These are phyloP conservation scores for Onthophagus sagittarius DNA, from an alignment of 2,888 invertebrate genomes.

Conservation along the genomic window DNA sequence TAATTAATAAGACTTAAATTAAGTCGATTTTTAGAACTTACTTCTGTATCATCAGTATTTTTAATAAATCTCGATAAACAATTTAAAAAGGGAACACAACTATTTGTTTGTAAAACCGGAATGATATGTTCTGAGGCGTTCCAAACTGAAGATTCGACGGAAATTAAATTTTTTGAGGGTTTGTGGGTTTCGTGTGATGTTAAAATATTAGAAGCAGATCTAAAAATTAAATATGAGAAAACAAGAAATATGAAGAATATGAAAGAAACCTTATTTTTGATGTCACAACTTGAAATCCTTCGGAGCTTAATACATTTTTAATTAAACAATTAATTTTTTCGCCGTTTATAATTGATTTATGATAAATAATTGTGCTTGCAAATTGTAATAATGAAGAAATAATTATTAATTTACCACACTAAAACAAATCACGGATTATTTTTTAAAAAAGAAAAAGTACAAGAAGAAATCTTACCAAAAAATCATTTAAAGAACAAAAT, in stretches of 20 bases:
- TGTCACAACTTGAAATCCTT: slow-evolving; percentile 49
- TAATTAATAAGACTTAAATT: neutral
- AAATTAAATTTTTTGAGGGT: slow-evolving; percentile 48
- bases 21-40: neutral
- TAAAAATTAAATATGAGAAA: too few species aligned
- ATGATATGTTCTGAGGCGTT: slow-evolving; percentile 49
- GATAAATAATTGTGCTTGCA: slow-evolving; percentile 29
- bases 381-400: slow-evolving; percentile 39
- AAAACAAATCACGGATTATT: slow-evolving; percentile 24
- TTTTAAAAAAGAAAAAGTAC: neutral
- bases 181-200: slow-evolving; percentile 44
- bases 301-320: slow-evolving; percentile 47
- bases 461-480: slow-evolving; percentile 38
- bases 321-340: slow-evolving; percentile 30
- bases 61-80: slow-evolving; percentile 38
- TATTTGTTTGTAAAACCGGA: slow-evolving; percentile 48
- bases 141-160: slow-evolving; percentile 49
- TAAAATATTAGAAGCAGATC: slow-evolving; percentile 51
- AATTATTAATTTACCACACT: slow-evolving; percentile 47
- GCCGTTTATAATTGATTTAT: slow-evolving; percentile 26
- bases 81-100: slow-evolving; percentile 49
- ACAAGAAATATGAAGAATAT: too few species aligned
- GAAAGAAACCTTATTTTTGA: slow-evolving; percentile 43
- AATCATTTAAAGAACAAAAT: slow-evolving; percentile 43
- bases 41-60: slow-evolving; percentile 11